Percentiles rank a stretch among this genome's conserved stretches.
These are phyloP conservation scores for Podilymbus podiceps DNA, from an alignment of 2,113 vertebrate species.

Conservation along the genomic window DNA sequence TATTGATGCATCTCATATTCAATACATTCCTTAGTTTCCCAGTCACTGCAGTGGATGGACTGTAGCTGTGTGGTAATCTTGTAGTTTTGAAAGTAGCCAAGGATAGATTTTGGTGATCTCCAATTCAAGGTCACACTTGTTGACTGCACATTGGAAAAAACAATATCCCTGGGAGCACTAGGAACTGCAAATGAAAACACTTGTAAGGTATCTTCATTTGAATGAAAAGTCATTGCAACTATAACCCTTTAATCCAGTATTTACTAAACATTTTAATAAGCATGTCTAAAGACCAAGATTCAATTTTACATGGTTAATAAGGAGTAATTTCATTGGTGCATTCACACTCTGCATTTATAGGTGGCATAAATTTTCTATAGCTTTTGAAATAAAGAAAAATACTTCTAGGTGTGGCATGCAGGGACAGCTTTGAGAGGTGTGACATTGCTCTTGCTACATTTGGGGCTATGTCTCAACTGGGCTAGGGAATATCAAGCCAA, in stretches of 20 bases:
- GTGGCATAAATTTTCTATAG: not conserved
- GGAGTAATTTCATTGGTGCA: not conserved
- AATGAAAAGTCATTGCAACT: not conserved
- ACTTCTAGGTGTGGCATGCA: not conserved
- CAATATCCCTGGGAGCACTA: conserved; percentile 80
- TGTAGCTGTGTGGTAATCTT: conserved; percentile 82
- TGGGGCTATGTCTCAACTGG: not conserved
- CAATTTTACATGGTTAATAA: not conserved
- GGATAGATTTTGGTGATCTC: conserved; percentile 79
- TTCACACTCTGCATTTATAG: not conserved
- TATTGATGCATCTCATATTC: conserved; percentile 74
- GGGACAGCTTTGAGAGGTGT: not conserved
- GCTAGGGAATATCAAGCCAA: not conserved
- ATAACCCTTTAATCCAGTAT: not conserved
- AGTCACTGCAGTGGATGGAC: conserved; percentile 74
- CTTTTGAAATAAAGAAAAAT: not conserved
- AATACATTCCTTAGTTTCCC: conserved; percentile 78
- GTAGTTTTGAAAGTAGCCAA: conserved; percentile 89
- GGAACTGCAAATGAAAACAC: conserved; percentile 79
- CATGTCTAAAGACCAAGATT: not conserved
- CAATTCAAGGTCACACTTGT: conserved; percentile 87
- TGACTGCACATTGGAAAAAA: conserved; percentile 79
- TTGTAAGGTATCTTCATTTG: not conserved
- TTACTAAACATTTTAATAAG: not conserved
- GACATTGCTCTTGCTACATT: not conserved